A percentile compares a stretch with the other conserved stretches of the same genome.
These are phyloP conservation scores for Furnarius figulus DNA, from an alignment of 2,113 vertebrate species.

Conservation along the genomic window DNA sequence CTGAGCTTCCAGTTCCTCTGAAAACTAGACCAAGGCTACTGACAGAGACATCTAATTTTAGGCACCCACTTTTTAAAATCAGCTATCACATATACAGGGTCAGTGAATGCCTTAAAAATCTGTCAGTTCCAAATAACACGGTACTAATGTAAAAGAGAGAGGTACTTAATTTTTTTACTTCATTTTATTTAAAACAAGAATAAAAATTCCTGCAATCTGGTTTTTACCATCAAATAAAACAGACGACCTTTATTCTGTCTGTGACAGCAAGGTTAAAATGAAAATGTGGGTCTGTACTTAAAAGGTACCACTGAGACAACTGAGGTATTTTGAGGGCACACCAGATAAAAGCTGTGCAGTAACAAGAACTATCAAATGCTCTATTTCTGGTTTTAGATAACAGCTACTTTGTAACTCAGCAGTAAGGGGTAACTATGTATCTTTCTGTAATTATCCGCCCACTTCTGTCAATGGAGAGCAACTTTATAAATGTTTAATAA, in stretches of 20 bases:
- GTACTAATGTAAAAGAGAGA: rapidly evolving
- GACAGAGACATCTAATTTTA: constrained; percentile 27
- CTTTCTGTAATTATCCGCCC: neutral
- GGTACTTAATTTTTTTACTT: neutral
- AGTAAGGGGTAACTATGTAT: neutral
- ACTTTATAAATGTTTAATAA: neutral
- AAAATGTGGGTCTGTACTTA: neutral
- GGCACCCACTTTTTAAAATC: neutral
- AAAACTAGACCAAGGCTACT: constrained; percentile 36
- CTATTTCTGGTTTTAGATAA: neutral
- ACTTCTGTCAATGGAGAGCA: neutral
- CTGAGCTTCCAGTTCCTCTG: neutral
- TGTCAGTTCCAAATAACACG: neutral
- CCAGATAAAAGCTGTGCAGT: neutral
- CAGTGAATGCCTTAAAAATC: neutral
- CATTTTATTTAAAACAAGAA: neutral
- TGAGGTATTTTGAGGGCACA: neutral
- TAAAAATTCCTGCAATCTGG: neutral
- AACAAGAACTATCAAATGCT: neutral
- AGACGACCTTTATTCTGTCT: neutral
- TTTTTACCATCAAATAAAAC: neutral
- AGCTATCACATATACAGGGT: neutral
- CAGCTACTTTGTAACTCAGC: neutral
- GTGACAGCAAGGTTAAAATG: neutral
- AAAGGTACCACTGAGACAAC: neutral